Evolutionary conservation across 1,140 invertebrate genomes (phyloP).

Genomic region (Lordiphosa collinella): DNA sequence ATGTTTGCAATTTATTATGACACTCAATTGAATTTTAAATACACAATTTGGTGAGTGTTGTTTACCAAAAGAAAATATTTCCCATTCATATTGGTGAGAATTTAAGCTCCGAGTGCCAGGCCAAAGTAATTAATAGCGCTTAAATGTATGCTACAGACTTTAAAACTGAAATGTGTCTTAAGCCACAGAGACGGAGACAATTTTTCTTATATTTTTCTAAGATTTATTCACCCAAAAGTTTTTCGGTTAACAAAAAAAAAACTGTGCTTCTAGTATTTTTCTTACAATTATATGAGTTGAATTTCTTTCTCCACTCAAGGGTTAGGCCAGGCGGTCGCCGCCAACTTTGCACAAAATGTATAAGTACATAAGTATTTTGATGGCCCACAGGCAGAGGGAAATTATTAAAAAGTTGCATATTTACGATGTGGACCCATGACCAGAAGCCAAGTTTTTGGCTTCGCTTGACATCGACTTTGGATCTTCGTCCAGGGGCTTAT

Average conservation of each 20-base stretch:
- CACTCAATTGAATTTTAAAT: slow-evolving; percentile 13
- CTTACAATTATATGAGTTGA: slow-evolving; percentile 4
- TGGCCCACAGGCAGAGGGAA: slow-evolving; percentile 5
- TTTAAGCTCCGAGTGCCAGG: no score
- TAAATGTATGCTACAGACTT: slow-evolving; percentile 6
- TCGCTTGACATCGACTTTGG: slow-evolving; percentile 10
- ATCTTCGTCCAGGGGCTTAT: slow-evolving; percentile 11
- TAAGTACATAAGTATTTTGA: slow-evolving; percentile 18
- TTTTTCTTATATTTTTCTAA: no score
- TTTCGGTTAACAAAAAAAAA: not conserved
- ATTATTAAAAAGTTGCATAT: slow-evolving; percentile 20
- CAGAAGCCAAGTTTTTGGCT: slow-evolving; percentile 11
- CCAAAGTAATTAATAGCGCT: not conserved
- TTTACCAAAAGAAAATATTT: no score
- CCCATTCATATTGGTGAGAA: no score
- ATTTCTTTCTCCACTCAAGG: slow-evolving; percentile 9
- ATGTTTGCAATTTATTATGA: slow-evolving; percentile 11
- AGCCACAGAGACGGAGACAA: no score
- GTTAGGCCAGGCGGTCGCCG: not conserved
- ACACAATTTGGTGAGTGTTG: not conserved
- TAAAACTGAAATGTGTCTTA: not conserved
- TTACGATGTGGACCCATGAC: slow-evolving; percentile 6
- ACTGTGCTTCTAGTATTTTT: not conserved
- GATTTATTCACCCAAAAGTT: no score
- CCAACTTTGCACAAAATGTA: not conserved